A percentile compares a stretch with the other conserved stretches of the same genome.
These are phyloP conservation scores for Callimico goeldii DNA, from an alignment of 2,797 vertebrate genomes.

Conservation along the genomic window DNA sequence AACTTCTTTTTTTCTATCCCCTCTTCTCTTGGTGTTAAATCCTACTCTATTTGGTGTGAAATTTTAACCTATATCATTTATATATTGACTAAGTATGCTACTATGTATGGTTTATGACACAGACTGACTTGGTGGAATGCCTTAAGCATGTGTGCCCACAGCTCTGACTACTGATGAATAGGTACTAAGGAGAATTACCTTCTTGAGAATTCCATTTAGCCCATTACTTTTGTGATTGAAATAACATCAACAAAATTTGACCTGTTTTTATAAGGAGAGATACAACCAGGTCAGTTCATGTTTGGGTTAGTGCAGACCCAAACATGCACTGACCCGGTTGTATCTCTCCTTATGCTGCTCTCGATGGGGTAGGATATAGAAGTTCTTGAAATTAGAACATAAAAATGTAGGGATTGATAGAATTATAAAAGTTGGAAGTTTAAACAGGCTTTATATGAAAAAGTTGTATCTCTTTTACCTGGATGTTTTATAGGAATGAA, in stretches of 20 bases:
- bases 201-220: neutral
- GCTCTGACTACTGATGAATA: neutral
- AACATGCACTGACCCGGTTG: no score
- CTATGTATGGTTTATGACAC: neutral
- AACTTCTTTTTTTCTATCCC: neutral
- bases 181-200: neutral
- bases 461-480: no score
- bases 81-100: neutral
- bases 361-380: neutral
- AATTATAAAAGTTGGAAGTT: neutral
- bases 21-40: neutral
- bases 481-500: no score
- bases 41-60: neutral
- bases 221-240: neutral
- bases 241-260: neutral
- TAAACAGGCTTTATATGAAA: neutral
- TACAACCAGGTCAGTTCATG: no score
- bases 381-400: neutral
- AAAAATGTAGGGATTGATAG: neutral
- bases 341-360: no score
- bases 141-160: neutral
- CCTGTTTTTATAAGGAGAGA: neutral
- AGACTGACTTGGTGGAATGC: neutral
- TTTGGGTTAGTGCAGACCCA: no score
- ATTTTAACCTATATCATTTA: neutral